Base-by-base conservation (phyloP, 2,888 invertebrate genomes). In the Rhamnusium bicolor region DNA sequence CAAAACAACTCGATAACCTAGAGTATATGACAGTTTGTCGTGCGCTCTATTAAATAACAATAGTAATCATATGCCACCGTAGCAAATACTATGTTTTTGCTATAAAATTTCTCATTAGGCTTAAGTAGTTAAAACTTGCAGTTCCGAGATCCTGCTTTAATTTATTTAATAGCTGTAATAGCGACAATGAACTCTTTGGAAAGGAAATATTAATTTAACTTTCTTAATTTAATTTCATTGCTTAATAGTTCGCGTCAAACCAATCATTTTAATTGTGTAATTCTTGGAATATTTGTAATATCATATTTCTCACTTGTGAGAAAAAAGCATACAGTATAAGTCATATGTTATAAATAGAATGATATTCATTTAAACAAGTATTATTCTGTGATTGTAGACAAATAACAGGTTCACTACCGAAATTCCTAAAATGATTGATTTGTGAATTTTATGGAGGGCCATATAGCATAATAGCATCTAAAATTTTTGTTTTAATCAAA, bases 161-260 rank as follows among this genome's bases (percentile, higher is more conserved):
- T 68, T 68, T 68, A 58, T 58, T 46, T 68, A 58, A 68, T 68
- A 54, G 49, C 60, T 21, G 24, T 53, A 56, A 60, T 49, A 29
- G 68, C 51, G 68, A 68, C 68, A 68, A 68, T 58, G 68, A 68
- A 68, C 60, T 51, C 68, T 68, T 49, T 27, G 58, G 40, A 47
- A 24, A 27, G 68, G 60, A 68, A 56, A 60, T 68, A 68, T 68
- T 68, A 68, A 68, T 68, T 68, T 68, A 68, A 60, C 58, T 60
- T 68, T 68, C 60, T 68, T 68, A 46, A 68, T 68, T 68, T 46
- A 58, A 68, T 68, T 47, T 47, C 67, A 24, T 58, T 68, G 67
- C 58, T 68, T 68, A 60, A 68, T 68, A 58, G 49, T 32, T 51
- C 49, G 68, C 10, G 49, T 18, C 10, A 27, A 49, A 47, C 63